A percentile compares a stretch with the other conserved stretches of the same genome.
Evolutionary conservation across 2,888 invertebrate genomes (phyloP).

Genomic region (Pristionchus mayeri): DNA sequence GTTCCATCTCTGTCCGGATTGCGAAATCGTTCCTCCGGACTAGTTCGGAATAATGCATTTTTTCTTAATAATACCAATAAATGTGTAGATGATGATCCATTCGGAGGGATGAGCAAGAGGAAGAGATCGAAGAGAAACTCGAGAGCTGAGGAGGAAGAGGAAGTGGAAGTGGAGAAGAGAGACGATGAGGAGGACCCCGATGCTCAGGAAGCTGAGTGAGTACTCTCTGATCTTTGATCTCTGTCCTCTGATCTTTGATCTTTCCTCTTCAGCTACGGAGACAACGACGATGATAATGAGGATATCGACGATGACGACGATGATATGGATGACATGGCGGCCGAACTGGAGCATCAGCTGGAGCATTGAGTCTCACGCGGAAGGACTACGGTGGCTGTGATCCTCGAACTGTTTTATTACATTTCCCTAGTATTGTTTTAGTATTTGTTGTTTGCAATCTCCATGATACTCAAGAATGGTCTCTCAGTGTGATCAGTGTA

Average conservation of each 20-base stretch:
- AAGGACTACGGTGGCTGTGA: slow-evolving; percentile 12
- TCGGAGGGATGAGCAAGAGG: neutral
- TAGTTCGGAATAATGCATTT: no score
- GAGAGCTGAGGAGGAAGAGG: slow-evolving; percentile 49
- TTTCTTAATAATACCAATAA: no score
- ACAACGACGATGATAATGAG: slow-evolving; percentile 9
- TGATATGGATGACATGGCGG: slow-evolving; percentile 63
- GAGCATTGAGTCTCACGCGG: neutral
- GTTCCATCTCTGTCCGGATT: no score
- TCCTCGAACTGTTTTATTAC: neutral
- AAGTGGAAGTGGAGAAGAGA: slow-evolving; percentile 50
- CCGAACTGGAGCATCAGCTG: slow-evolving; percentile 57
- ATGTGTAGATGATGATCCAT: neutral
- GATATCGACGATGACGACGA: slow-evolving; percentile 51
- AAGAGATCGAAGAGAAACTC: slow-evolving; percentile 11
- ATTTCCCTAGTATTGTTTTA: neutral
- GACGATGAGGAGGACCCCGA: slow-evolving; percentile 39
- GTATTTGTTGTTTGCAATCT: neutral
- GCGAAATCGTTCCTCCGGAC: no score
- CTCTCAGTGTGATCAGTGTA: slow-evolving; percentile 29
- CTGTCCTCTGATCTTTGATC: neutral
- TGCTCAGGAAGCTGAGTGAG: neutral
- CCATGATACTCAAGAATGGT: slow-evolving; percentile 4
- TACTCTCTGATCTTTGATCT: neutral
- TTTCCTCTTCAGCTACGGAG: neutral